These are phyloP conservation scores for Erpobdella octoculata DNA, from an alignment of 2,888 invertebrate species.

Conservation along the genomic window DNA sequence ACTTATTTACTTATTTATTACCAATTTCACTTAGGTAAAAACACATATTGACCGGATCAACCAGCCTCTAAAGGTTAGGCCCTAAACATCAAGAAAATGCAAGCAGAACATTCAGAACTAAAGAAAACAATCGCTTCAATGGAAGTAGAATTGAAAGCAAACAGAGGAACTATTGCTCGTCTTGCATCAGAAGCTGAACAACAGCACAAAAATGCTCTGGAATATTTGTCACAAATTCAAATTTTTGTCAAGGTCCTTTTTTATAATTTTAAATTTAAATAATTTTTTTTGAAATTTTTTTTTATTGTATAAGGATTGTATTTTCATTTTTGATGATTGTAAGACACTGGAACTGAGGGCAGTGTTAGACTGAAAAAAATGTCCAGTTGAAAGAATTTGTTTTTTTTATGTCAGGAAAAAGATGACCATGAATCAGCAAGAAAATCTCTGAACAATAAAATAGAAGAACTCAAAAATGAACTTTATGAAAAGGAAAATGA, in stretches of 20 bases:
- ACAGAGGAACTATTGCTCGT: slow-evolving; percentile 12
- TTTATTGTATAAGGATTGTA: no score
- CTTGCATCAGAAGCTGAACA: slow-evolving; percentile 9
- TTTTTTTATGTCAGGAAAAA: neutral
- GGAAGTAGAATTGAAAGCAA: slow-evolving; percentile 6
- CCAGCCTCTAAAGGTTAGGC: neutral
- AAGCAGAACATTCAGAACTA: neutral
- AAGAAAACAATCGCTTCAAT: neutral
- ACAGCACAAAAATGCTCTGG: neutral
- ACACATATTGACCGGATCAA: no score
- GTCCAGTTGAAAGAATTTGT: no score
- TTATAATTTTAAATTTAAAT: no score
- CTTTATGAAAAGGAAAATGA: neutral
- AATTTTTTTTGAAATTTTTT: no score
- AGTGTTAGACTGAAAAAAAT: no score
- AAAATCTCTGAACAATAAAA: neutral
- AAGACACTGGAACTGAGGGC: no score
- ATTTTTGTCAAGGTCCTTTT: neutral
- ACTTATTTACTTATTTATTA: no score
- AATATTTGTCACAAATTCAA: slow-evolving; percentile 8
- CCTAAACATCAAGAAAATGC: neutral
- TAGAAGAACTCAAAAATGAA: neutral
- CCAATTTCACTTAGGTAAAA: no score
- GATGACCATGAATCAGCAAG: neutral
- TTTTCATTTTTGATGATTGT: no score